Percentiles rank a stretch among this genome's conserved stretches.
These are phyloP conservation scores for Neosalanx taihuensis DNA, from an alignment of 2,797 vertebrate species.

Conservation along the genomic window DNA sequence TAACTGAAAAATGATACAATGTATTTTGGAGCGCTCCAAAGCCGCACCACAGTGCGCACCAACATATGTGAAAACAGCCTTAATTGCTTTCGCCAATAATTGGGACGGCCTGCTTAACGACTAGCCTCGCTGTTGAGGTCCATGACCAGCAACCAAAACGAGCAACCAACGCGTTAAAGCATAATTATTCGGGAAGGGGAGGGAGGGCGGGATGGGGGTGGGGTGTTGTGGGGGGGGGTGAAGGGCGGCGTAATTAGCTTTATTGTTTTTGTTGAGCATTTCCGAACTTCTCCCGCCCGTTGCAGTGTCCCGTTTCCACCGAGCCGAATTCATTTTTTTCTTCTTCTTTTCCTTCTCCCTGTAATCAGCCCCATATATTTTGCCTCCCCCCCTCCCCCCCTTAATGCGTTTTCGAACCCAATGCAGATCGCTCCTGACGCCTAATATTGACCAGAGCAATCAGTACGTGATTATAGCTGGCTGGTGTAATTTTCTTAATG, in stretches of 20 bases:
- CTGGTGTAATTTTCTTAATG: constrained; percentile 53
- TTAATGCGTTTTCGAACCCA: constrained; percentile 31
- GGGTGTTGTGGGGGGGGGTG: too few relatives aligned
- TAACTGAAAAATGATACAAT: too few relatives aligned
- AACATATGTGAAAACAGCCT: too few relatives aligned
- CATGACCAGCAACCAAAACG: constrained; percentile 48
- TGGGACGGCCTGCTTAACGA: constrained; percentile 50
- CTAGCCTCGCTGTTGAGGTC: constrained; percentile 45
- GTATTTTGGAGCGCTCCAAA: too few relatives aligned
- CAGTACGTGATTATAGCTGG: constrained; percentile 30
- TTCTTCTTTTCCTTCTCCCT: not conserved
- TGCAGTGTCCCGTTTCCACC: constrained; percentile 32
- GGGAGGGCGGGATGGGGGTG: too few relatives aligned
- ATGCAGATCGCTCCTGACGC: constrained; percentile 37
- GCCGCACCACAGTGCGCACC: too few relatives aligned
- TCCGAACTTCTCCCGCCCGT: constrained; percentile 11
- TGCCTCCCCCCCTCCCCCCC: not conserved
- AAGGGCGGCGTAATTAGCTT: constrained; percentile 46
- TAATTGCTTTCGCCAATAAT: constrained; percentile 70
- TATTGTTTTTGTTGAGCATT: constrained; percentile 34
- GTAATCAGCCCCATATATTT: constrained; percentile 35
- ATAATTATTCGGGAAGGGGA: not conserved
- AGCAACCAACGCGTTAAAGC: constrained; percentile 16
- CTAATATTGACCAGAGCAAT: constrained; percentile 43
- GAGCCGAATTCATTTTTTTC: constrained; percentile 25